A percentile compares a stretch with the other conserved stretches of the same genome.
These are phyloP conservation scores for Xestia ashworthii DNA, from an alignment of 2,888 invertebrate genomes.

Conservation along the genomic window DNA sequence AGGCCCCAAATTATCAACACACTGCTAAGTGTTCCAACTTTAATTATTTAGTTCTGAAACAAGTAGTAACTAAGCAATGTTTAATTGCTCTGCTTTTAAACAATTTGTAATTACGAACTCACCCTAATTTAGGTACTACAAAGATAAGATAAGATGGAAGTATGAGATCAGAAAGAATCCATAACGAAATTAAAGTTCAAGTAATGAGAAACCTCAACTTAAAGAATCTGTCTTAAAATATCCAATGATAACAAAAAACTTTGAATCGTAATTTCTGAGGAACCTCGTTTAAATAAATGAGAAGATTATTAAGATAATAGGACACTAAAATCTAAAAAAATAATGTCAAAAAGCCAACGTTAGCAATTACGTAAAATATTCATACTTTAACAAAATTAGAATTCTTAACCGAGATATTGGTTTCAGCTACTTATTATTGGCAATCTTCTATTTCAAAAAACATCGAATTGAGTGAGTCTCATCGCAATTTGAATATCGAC, in stretches of 20 bases:
- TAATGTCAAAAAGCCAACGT: background rate
- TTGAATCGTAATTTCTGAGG: constrained; percentile 6
- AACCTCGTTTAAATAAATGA: constrained; percentile 14
- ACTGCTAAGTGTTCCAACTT: constrained; percentile 36
- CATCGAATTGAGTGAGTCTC: constrained; percentile 27
- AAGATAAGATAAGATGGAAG: constrained; percentile 12
- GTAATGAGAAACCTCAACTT: background rate
- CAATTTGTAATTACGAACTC: constrained; percentile 46
- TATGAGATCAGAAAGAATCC: constrained; percentile 18
- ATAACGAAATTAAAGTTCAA: constrained; percentile 24
- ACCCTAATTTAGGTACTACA: constrained; percentile 28
- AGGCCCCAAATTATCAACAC: constrained; percentile 28
- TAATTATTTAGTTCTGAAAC: constrained; percentile 54
- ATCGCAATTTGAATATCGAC: constrained; percentile 56
- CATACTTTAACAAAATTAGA: constrained; percentile 8
- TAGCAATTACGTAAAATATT: background rate
- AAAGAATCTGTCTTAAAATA: constrained; percentile 26
- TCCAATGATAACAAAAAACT: background rate
- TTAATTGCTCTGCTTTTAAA: constrained; percentile 49
- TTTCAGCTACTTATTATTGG: constrained; percentile 35
- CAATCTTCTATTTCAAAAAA: constrained; percentile 48
- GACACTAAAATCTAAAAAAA: background rate
- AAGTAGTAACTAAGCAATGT: constrained; percentile 39
- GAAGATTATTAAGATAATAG: background rate
- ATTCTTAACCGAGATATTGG: constrained; percentile 15